These are phyloP conservation scores for Notolabrus celidotus DNA, from an alignment of 2,797 vertebrate species.

Conservation along the genomic window DNA sequence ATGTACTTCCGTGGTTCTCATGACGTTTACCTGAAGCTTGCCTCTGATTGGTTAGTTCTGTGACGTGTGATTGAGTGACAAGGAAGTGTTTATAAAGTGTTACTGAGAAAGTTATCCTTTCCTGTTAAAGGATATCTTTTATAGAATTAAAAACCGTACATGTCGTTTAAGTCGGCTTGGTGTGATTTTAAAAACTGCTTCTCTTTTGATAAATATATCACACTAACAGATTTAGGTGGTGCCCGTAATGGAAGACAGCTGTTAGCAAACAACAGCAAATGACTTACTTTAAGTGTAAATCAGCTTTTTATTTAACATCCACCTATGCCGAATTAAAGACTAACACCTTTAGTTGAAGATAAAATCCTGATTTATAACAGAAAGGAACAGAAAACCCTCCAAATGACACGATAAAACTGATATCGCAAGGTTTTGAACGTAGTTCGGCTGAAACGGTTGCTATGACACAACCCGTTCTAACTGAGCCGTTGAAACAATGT, in stretches of 20 bases:
- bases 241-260: not conserved
- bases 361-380: accelerated
- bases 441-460: not conserved
- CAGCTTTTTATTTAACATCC: not conserved
- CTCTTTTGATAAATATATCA: not conserved
- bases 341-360: not conserved
- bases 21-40: too few species aligned
- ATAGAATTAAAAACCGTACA: too few species aligned
- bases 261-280: not conserved
- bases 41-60: too few species aligned
- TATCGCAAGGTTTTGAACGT: not conserved
- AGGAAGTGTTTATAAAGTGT: too few species aligned
- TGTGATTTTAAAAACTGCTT: accelerated
- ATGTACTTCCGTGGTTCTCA: too few species aligned
- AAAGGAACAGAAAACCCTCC: accelerated
- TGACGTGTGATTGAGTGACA: too few species aligned
- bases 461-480: not conserved
- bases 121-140: too few species aligned
- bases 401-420: too few species aligned
- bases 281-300: not conserved
- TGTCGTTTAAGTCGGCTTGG: conserved; percentile 1
- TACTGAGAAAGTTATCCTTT: too few species aligned
- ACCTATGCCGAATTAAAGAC: not conserved
- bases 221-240: not conserved
- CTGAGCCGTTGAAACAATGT: not conserved